Percentiles rank a stretch among this genome's conserved stretches.
These are phyloP conservation scores for Mixornis gularis DNA, from an alignment of 2,113 vertebrate genomes.

Conservation along the genomic window DNA sequence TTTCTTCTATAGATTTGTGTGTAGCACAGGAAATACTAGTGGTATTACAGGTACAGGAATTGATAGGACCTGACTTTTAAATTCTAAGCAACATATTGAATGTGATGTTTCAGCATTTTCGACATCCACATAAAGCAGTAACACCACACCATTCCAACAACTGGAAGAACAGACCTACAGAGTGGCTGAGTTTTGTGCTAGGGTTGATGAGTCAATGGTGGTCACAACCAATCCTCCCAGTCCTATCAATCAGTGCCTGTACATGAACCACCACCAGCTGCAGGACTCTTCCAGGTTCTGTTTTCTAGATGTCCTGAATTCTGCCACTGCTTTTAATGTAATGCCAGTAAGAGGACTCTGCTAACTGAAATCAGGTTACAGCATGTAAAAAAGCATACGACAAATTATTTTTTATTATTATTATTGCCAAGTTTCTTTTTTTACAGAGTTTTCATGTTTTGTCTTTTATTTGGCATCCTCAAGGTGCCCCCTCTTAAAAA, in stretches of 20 bases:
- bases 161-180: neutral
- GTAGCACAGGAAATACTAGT: neutral
- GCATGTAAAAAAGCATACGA: neutral
- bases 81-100: neutral
- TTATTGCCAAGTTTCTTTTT: neutral
- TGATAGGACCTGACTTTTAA: neutral
- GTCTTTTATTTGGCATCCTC: neutral
- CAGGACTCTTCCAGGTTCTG: fast-evolving
- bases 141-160: neutral
- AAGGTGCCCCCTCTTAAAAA: neutral
- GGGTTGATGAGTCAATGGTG: neutral
- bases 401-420: neutral
- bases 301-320: neutral
- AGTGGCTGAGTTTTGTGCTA: neutral
- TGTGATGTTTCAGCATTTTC: neutral
- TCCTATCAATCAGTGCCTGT: neutral
- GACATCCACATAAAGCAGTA: neutral
- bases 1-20: neutral
- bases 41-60: neutral
- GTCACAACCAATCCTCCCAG: neutral
- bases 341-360: neutral
- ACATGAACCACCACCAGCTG: neutral
- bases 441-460: neutral
- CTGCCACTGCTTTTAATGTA: neutral
- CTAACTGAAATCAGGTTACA: neutral